Base-by-base conservation (phyloP, 2,888 invertebrate species). In the Euplagia quadripunctaria region DNA sequence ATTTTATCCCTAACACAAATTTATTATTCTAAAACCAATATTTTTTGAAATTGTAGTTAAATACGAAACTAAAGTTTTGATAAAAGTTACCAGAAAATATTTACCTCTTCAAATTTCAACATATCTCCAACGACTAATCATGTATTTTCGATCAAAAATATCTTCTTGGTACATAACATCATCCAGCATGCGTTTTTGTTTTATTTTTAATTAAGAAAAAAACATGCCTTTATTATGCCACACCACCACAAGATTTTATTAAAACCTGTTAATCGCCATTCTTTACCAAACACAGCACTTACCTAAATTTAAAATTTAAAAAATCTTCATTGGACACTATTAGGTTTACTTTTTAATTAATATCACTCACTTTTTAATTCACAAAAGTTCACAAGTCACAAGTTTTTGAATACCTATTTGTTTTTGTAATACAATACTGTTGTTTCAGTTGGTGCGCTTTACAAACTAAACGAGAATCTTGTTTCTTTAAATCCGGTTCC, bases 211-310 rank as follows among this genome's bases (percentile, higher is more conserved):
- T 79, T 77, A 79, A 76, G 71, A 85, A 85, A 86, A n/a, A 83
- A 86, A 83, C 95, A 95, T 95, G 95, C 95, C 90, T 91, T 88
- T 88, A 89, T 85, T 87, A 87, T 88, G 87, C 92, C 94, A 94
- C 94, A 94, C 94, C 95, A 94, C 94, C 94, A 92, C 87, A 91
- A 82, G 72, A 82, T 85, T 85, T 87, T 89, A 87, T 86, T 82
- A 86, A 80, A 81, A 88, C 89, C 89, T 89, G 93, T 92, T 92
- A 93, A 90, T 90, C 89, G 86, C 81, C 88, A 91, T 88, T 91
- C 85, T 85, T 82, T 83, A 86, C 84, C 87, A 90, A 89, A 87
- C 94, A 92, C 94, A 89, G 81, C 93, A 95, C 95, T 95, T 95
- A 95, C 95, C 95, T 89, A 94, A 89, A 87, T 77, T 81, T 82